Percentiles rank a stretch among this genome's conserved stretches.
Evolutionary conservation across 2,888 invertebrate genomes (phyloP).

Genomic region (Sphinx pinastri): DNA sequence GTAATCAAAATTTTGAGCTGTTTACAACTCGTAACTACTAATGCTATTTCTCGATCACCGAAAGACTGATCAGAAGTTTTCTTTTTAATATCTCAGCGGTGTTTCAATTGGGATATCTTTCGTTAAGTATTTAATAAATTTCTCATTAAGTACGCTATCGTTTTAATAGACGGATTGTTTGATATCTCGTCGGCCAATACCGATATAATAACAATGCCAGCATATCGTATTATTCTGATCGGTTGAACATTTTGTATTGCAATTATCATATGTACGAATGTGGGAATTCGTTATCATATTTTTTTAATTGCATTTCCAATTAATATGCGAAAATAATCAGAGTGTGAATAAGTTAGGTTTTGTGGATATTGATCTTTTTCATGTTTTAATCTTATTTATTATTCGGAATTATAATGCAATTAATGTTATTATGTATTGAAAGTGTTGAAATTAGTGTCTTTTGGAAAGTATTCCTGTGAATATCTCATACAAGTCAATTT

Average conservation of each 20-base stretch:
- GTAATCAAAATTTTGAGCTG: too few relatives aligned
- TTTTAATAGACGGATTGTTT: slow-evolving; percentile 35
- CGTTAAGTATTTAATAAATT: slow-evolving; percentile 18
- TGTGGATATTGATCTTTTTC: not conserved
- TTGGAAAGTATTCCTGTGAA: too few relatives aligned
- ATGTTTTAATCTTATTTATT: too few relatives aligned
- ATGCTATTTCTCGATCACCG: too few relatives aligned
- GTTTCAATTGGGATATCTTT: not conserved
- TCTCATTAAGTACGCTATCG: slow-evolving; percentile 25
- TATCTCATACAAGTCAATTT: too few relatives aligned
- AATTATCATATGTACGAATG: slow-evolving; percentile 9
- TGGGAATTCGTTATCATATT: not conserved
- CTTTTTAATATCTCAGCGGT: too few relatives aligned
- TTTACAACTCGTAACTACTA: too few relatives aligned
- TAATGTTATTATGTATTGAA: too few relatives aligned
- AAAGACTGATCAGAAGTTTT: too few relatives aligned
- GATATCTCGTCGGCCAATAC: slow-evolving; percentile 46
- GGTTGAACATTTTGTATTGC: slow-evolving; percentile 47
- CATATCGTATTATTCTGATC: slow-evolving; percentile 67
- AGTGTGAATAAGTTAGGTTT: not conserved
- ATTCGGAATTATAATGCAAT: too few relatives aligned
- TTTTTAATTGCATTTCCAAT: not conserved
- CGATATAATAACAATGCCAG: slow-evolving; percentile 58
- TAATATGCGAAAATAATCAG: not conserved
- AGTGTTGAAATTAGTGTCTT: too few relatives aligned